Evolutionary conservation across 2,888 invertebrate species (phyloP), one percentile per base, ranked within the genome.

Genomic region (Eupithecia subumbrata): DNA sequence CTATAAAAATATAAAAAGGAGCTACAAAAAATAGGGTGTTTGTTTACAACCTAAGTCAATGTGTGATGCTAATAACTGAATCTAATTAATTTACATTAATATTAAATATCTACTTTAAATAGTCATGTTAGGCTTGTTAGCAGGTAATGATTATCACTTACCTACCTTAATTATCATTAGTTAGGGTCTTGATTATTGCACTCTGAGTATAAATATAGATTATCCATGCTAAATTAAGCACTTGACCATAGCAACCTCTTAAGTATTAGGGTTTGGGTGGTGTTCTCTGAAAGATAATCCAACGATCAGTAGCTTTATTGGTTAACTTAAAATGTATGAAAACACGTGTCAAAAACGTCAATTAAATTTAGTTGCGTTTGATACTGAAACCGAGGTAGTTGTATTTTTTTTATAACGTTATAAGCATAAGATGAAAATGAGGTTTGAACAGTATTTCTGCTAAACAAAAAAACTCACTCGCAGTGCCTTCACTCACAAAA

Each of bases 101-200:
- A 8, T 22, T 56, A 22, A 56, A 22, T 22, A 56, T 30, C 30
- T 30, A 30, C 22, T n/a, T 56, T 56, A 12, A 22, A 56, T 12
- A 56, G 64, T 64, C 64, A 64, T 64, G 64, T 64, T 64, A 64
- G 64, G 64, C 64, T 64, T 64, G 64, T 64, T 48, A 48, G 45
- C 18, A 48, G 45, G 45, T 48, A 48, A 48, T 48, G 45, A 7
- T 48, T 18, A 48, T 48, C 16, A 48, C 45, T 18, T 48, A 48
- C 18, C 18, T 16, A 48, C n/a, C n/a, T n/a, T 52, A 52, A 52
- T 52, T 9, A 52, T 52, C n/a, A 52, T 56, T 56, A 22, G 4
- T 30, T 30, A 30, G 3, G 56, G n/a, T 7, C 12, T 56, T 5
- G 56, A 56, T 56, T 12, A 56, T 56, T 56, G 56, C 56, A 56